These are phyloP conservation scores for Squalus acanthias DNA, from an alignment of 2,797 vertebrate species.

Conservation along the genomic window DNA sequence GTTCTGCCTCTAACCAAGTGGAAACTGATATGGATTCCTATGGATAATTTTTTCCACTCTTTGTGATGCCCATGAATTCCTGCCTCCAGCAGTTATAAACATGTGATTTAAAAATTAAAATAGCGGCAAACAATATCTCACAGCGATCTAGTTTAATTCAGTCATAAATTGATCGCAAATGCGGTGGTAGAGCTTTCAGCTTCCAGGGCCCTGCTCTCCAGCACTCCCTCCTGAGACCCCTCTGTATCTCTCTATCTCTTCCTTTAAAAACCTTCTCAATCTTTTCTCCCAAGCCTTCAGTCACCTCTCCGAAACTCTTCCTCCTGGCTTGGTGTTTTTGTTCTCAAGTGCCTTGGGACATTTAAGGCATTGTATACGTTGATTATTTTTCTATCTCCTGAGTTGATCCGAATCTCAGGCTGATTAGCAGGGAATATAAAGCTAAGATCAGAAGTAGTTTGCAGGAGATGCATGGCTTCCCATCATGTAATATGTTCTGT, in stretches of 20 bases:
- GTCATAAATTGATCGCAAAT: background rate
- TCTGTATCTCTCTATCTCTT: background rate
- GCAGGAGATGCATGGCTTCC: no score
- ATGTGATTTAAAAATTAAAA: background rate
- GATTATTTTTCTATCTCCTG: background rate
- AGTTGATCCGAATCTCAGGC: background rate
- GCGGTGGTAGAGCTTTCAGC: background rate
- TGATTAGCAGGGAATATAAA: background rate
- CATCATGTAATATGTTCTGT: background rate
- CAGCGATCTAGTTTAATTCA: background rate
- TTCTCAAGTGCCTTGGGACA: background rate
- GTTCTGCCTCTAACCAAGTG: background rate
- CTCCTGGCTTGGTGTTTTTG: background rate
- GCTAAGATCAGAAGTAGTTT: background rate
- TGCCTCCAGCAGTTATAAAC: background rate
- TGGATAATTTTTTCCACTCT: background rate
- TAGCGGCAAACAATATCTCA: background rate
- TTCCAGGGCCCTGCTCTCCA: background rate
- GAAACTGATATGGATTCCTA: background rate
- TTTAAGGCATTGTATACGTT: background rate
- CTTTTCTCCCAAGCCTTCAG: background rate
- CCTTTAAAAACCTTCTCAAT: background rate
- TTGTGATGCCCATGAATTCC: background rate
- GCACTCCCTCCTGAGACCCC: background rate
- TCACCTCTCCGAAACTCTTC: background rate